These are phyloP conservation scores for Reinhardtius hippoglossoides DNA, from an alignment of 2,113 vertebrate genomes.

Conservation along the genomic window DNA sequence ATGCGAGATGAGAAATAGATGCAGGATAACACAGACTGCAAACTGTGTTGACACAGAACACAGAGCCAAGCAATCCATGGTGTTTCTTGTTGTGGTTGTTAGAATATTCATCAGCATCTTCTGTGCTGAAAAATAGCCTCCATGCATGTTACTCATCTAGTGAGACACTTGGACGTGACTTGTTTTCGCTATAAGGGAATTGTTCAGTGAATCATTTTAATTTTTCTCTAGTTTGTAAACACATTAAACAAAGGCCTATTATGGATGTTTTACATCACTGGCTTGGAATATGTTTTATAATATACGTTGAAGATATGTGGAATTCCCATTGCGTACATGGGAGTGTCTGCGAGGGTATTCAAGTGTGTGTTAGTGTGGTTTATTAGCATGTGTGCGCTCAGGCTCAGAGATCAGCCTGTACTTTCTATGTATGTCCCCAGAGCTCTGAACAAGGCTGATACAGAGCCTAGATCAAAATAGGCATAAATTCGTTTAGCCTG, in stretches of 20 bases:
- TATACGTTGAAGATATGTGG: conserved; percentile 10
- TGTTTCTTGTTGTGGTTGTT: conserved; percentile 69
- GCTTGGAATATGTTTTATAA: conserved; percentile 21
- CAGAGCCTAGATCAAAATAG: conserved; percentile 40
- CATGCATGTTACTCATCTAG: conserved; percentile 66
- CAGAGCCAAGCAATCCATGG: conserved; percentile 51
- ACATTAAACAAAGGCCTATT: conserved; percentile 44
- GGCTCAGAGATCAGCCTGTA: conserved; percentile 30
- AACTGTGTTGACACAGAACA: conserved; percentile 69
- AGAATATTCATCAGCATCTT: conserved; percentile 77
- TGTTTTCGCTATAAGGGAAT: conserved; percentile 61
- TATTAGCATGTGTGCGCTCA: conserved; percentile 31
- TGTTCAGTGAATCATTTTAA: conserved; percentile 51
- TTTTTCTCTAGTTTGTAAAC: conserved; percentile 56
- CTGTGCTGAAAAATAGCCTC: conserved; percentile 69
- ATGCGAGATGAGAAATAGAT: conserved; percentile 65
- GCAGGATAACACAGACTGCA: conserved; percentile 65
- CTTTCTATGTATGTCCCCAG: conserved; percentile 23
- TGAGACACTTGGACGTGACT: conserved; percentile 56
- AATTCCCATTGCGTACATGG: background rate
- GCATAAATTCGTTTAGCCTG: conserved; percentile 39
- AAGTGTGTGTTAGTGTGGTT: conserved; percentile 12
- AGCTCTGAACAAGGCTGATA: conserved; percentile 40
- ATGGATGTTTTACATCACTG: conserved; percentile 33
- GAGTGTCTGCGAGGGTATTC: conserved; percentile 7